Evolutionary conservation across 2,797 vertebrate species (phyloP).

Genomic region (Crocodylus rhombifer): DNA sequence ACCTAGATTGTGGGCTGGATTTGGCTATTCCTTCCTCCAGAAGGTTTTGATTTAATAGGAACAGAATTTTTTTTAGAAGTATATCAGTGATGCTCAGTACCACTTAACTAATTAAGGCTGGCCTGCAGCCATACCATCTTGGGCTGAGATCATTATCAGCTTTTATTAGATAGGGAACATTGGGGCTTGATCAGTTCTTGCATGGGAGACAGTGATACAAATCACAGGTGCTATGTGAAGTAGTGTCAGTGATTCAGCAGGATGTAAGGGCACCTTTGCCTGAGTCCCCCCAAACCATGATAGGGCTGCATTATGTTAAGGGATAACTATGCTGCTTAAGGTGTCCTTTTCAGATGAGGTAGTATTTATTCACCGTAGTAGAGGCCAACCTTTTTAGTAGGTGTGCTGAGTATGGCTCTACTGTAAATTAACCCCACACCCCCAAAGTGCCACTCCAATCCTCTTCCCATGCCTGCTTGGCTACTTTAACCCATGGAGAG

Average conservation of each 20-base stretch:
- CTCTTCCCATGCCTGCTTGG: too few relatives aligned
- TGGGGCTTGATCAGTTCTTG: not conserved
- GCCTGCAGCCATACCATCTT: conserved; percentile 11
- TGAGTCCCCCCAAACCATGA: not conserved
- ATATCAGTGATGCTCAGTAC: conserved; percentile 15
- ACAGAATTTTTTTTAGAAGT: not conserved
- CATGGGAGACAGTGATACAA: not conserved
- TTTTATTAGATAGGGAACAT: conserved; percentile 28
- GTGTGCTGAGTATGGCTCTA: too few relatives aligned
- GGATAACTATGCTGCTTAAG: not conserved
- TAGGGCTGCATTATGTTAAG: accelerated
- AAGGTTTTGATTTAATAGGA: not conserved
- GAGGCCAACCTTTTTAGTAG: too few relatives aligned
- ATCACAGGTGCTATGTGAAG: not conserved
- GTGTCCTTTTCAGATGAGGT: not conserved
- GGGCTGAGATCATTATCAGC: conserved; percentile 19
- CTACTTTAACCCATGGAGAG: too few relatives aligned
- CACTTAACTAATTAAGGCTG: conserved; percentile 51
- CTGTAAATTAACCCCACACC: too few relatives aligned
- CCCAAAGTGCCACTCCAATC: too few relatives aligned
- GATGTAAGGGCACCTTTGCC: not conserved
- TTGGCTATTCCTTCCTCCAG: not conserved
- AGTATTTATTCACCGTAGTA: not conserved
- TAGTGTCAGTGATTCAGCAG: not conserved
- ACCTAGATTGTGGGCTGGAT: not conserved